Conservation (phyloP, 1,140 invertebrate genomes). For the Danaus melanippus region DNA sequence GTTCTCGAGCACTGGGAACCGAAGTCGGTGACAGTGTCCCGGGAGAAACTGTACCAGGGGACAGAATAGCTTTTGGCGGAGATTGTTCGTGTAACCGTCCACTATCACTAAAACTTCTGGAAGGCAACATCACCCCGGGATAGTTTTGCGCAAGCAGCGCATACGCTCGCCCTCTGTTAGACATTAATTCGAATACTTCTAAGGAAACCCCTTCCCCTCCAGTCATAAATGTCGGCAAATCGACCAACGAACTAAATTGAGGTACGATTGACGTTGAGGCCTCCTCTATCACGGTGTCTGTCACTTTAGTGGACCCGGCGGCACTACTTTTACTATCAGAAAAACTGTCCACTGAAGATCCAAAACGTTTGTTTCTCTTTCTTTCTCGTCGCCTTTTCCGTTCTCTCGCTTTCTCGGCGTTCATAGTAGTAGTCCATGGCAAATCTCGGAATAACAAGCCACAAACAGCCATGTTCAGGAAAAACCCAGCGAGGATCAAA, state of each 20-base stretch:
- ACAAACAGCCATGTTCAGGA: constrained; percentile 90
- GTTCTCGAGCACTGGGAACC: constrained; percentile 29
- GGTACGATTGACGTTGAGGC: constrained; percentile 57
- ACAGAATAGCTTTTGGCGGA: constrained; percentile 51
- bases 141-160: constrained; percentile 82
- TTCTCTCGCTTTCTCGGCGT: constrained; percentile 75
- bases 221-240: constrained; percentile 85
- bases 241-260: constrained; percentile 84
- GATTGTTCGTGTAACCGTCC: constrained; percentile 71
- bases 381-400: constrained; percentile 74
- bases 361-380: constrained; percentile 75
- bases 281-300: constrained; percentile 51
- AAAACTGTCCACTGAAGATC: constrained; percentile 77
- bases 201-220: constrained; percentile 83
- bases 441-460: constrained; percentile 88
- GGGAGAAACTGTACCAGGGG: constrained; percentile 37
- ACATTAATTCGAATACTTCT: constrained; percentile 82
- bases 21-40: constrained; percentile 36
- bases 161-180: constrained; percentile 79
- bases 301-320: constrained; percentile 64
- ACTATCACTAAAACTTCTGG: constrained; percentile 81
- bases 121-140: constrained; percentile 79
- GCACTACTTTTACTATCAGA: constrained; percentile 79
- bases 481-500: constrained; percentile 86
- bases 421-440: constrained; percentile 80